Evolutionary conservation across 2,797 vertebrate genomes (phyloP).

Genomic region (Scolopax rusticola): DNA sequence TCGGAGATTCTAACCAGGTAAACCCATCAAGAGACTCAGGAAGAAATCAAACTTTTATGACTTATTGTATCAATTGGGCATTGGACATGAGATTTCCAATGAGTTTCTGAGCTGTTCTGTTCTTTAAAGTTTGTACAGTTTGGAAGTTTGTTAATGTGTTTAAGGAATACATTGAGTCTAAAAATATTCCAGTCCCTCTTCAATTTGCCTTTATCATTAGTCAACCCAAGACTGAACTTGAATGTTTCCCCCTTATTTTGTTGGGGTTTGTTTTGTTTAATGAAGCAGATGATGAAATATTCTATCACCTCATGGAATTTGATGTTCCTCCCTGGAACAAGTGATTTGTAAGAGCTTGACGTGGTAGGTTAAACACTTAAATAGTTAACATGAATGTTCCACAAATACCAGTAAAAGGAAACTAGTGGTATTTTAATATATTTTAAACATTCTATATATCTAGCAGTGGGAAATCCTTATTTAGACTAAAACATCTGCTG

Average conservation of each 20-base stretch:
- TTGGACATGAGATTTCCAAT: not conserved
- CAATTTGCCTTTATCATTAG: not conserved
- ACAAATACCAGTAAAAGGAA: not conserved
- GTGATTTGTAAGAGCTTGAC: not conserved
- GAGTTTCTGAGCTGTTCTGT: not conserved
- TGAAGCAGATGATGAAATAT: not conserved
- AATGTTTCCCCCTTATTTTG: not conserved
- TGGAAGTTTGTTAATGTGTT: not conserved
- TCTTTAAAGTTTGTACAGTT: not conserved
- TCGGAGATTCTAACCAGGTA: not conserved
- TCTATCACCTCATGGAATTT: not conserved
- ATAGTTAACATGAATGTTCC: not conserved
- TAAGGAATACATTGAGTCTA: not conserved
- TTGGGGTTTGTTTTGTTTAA: not conserved
- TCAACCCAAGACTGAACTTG: not conserved
- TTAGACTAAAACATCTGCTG: not conserved
- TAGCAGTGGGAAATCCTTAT: not conserved
- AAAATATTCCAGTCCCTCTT: not conserved
- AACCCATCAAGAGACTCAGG: not conserved
- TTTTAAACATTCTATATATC: not conserved
- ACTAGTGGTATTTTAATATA: not conserved
- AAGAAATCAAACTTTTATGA: not conserved
- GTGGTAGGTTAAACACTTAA: not conserved
- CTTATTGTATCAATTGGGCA: rapidly evolving
- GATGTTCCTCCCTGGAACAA: not conserved